These are phyloP conservation scores for Caenorhabditis sulstoni DNA, from an alignment of 2,888 invertebrate species.

Conservation along the genomic window DNA sequence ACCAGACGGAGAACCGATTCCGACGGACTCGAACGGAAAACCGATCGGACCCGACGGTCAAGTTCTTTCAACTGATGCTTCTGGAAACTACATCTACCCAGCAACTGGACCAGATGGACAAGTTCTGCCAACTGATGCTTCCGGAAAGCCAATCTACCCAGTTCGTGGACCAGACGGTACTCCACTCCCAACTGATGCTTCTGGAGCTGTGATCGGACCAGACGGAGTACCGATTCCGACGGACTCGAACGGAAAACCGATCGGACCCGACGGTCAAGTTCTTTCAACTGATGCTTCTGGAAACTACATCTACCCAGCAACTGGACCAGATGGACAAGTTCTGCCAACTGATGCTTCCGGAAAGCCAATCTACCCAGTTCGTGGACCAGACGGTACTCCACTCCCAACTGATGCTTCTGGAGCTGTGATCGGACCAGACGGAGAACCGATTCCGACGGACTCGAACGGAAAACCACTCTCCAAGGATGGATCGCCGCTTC, in stretches of 20 bases:
- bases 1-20: slow-evolving; percentile 39
- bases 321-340: slow-evolving; percentile 49
- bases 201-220: slow-evolving; percentile 54
- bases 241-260: too few species aligned
- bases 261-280: slow-evolving; percentile 53
- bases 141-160: slow-evolving; percentile 44
- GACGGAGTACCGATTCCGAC: slow-evolving; percentile 21
- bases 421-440: slow-evolving; percentile 59
- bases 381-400: slow-evolving; percentile 41
- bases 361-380: slow-evolving; percentile 27
- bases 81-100: too few species aligned
- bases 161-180: slow-evolving; percentile 41
- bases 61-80: not conserved
- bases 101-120: slow-evolving; percentile 47
- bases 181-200: slow-evolving; percentile 37
- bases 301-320: too few species aligned
- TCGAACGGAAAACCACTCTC: too few species aligned
- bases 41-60: slow-evolving; percentile 51
- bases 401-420: slow-evolving; percentile 48
- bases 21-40: too few species aligned
- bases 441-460: too few species aligned
- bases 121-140: slow-evolving; percentile 40
- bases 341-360: slow-evolving; percentile 51
- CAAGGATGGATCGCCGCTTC: too few species aligned
- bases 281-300: too few species aligned